These are phyloP conservation scores for Melieria crassipennis DNA, from an alignment of 2,888 invertebrate species.

Conservation along the genomic window DNA sequence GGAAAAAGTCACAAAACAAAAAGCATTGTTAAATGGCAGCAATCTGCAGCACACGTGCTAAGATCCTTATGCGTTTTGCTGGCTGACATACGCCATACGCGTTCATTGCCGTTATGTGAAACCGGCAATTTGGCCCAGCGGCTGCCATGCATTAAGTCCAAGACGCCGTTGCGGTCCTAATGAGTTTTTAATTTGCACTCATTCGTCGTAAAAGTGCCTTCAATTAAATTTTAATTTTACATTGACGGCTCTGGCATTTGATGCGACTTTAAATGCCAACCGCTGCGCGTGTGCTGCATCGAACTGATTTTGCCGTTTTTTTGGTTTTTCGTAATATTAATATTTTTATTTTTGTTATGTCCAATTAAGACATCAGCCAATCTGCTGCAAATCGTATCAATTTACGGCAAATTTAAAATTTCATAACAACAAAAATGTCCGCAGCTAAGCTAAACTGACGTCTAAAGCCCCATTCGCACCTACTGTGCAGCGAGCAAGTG, in stretches of 20 bases:
- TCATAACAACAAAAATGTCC: no score
- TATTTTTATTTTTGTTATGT: no score
- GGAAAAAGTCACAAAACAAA: no score
- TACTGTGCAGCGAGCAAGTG: no score
- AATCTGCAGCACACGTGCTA: background rate
- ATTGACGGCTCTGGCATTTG: slow-evolving; percentile 20
- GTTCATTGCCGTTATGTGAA: slow-evolving; percentile 24
- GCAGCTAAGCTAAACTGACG: no score
- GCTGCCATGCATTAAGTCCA: slow-evolving; percentile 5
- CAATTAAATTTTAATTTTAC: slow-evolving; percentile 28
- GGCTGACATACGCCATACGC: background rate
- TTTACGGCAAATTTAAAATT: no score
- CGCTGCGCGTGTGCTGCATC: background rate
- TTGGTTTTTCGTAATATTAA: no score
- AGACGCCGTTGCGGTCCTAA: slow-evolving; percentile 5
- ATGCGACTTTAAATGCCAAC: slow-evolving; percentile 1
- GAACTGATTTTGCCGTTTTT: background rate
- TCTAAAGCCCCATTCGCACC: no score
- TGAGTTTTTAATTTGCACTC: slow-evolving; percentile 35
- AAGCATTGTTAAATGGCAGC: background rate
- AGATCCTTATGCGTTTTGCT: slow-evolving; percentile 17
- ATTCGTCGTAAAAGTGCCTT: slow-evolving; percentile 25
- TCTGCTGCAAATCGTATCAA: no score
- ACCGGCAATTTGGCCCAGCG: slow-evolving; percentile 23
- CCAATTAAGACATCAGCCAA: no score